Evolutionary conservation across 2,113 vertebrate species (phyloP).

Genomic region (Elephantulus edwardii): DNA sequence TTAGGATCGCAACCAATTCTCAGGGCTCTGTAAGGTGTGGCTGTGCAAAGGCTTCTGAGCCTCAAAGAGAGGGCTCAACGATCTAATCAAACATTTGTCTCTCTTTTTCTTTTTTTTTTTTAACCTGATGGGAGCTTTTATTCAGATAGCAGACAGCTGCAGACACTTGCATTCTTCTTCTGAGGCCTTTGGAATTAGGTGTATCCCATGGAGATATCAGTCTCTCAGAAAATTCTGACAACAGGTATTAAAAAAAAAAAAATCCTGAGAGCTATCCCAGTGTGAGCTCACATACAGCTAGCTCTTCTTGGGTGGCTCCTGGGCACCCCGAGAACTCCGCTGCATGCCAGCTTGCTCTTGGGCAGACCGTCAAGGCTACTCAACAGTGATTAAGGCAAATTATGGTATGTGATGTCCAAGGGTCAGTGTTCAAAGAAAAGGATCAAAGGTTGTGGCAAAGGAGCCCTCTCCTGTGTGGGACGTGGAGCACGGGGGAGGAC

Average conservation of each 20-base stretch:
- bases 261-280: background rate
- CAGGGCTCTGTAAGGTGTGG: rapidly evolving
- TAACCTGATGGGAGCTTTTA: slow-evolving; percentile 37
- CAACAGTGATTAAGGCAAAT: background rate
- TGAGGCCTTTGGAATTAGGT: background rate
- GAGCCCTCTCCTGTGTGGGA: background rate
- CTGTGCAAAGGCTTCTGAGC: background rate
- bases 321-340: background rate
- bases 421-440: slow-evolving; percentile 19
- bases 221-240: background rate
- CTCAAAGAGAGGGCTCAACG: background rate
- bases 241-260: background rate
- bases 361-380: background rate
- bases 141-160: background rate
- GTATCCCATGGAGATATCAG: background rate
- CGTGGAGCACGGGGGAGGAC: no score
- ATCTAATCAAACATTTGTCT: background rate
- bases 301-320: background rate
- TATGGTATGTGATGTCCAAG: background rate
- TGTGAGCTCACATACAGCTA: no score
- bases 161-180: background rate
- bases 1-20: background rate
- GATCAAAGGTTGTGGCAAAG: background rate
- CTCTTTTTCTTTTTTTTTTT: no score
- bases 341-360: background rate